Evolutionary conservation across 2,113 vertebrate species (phyloP).

Genomic region (Apteryx mantelli): DNA sequence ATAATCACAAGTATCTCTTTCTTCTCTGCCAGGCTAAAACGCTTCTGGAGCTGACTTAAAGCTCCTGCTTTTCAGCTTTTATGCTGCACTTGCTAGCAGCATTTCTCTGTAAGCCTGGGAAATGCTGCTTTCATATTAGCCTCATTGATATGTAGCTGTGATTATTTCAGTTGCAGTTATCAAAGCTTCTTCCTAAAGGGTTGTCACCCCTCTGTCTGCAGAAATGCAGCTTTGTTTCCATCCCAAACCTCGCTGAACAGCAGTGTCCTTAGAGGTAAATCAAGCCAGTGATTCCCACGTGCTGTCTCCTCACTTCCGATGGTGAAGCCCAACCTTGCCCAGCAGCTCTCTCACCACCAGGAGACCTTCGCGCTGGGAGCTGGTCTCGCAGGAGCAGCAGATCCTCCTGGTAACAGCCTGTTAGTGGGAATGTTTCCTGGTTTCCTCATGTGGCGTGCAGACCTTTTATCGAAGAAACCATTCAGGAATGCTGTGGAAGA

Average conservation of each 20-base stretch:
- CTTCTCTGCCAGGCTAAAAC: not conserved
- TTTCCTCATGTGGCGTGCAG: not conserved
- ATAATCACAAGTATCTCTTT: not conserved
- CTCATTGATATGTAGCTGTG: constrained; percentile 10
- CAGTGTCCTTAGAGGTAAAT: constrained; percentile 9
- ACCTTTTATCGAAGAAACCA: not conserved
- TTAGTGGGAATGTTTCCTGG: not conserved
- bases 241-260: not conserved
- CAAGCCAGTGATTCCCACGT: not conserved
- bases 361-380: not conserved
- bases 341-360: not conserved
- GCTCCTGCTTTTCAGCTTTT: not conserved
- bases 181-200: constrained; percentile 7
- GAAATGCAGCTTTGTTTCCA: constrained; percentile 34
- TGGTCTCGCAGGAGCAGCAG: not conserved
- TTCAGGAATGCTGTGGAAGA: not conserved
- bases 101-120: constrained; percentile 28
- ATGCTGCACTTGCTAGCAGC: not conserved
- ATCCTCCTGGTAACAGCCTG: not conserved
- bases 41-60: not conserved
- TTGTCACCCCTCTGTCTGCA: constrained; percentile 17
- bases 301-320: not conserved
- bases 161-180: constrained; percentile 62
- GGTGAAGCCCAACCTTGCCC: not conserved
- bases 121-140: constrained; percentile 59